Evolutionary conservation across 2,797 vertebrate species (phyloP).

Genomic region (Acipenser transmontanus): DNA sequence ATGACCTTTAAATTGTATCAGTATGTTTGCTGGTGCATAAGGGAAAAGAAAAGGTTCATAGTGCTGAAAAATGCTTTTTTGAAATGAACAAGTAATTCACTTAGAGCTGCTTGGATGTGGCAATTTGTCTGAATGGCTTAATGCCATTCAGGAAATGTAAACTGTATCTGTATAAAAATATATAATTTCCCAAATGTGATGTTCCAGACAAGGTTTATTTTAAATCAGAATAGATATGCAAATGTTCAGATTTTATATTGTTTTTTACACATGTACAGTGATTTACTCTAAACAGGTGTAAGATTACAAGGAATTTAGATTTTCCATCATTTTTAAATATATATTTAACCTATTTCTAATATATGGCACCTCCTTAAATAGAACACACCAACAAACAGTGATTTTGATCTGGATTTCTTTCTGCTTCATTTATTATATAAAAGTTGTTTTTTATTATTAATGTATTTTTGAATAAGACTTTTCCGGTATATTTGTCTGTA

Average conservation of each 20-base stretch:
- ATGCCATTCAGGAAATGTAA: conserved; percentile 19
- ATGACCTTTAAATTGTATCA: conserved; percentile 99
- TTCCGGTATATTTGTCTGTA: too few relatives aligned
- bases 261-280: not conserved
- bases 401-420: too few relatives aligned
- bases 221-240: not conserved
- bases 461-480: too few relatives aligned
- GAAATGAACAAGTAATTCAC: conserved; percentile 67
- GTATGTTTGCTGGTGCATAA: conserved; percentile 99
- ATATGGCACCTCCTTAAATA: too few relatives aligned
- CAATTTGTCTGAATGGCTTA: conserved; percentile 47
- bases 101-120: conserved; percentile 49
- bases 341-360: too few relatives aligned
- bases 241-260: conserved; percentile 6
- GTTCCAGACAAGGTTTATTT: not conserved
- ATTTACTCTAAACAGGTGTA: too few relatives aligned
- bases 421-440: too few relatives aligned
- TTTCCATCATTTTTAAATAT: too few relatives aligned
- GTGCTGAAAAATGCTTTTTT: conserved; percentile 65
- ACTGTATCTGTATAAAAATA: conserved; percentile 12
- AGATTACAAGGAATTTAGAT: too few relatives aligned
- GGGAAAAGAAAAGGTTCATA: conserved; percentile 79
- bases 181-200: not conserved
- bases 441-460: too few relatives aligned
- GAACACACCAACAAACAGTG: too few relatives aligned